Conservation (phyloP, 2,888 invertebrate genomes). For the Temnothorax unifasciatus region DNA sequence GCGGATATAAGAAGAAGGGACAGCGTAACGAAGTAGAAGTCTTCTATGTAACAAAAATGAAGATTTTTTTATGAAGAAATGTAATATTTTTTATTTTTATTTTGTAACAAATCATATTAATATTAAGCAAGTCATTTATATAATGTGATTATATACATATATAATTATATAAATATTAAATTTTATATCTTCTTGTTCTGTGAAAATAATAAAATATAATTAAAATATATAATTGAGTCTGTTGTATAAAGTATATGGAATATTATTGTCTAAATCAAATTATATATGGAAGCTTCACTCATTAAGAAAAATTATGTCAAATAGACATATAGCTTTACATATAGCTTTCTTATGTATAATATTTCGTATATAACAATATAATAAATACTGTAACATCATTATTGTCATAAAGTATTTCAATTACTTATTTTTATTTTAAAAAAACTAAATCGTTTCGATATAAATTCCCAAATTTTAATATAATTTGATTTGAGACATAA, state of each 20-base stretch:
- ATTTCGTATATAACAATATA: constrained; percentile 52
- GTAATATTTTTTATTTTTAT: no score
- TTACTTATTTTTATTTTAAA: constrained; percentile 15
- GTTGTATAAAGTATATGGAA: constrained; percentile 57
- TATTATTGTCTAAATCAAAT: constrained; percentile 69
- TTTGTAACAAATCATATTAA: no score
- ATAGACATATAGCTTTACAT: constrained; percentile 28
- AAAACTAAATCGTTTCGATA: constrained; percentile 16
- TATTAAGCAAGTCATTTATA: no score
- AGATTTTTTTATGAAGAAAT: no score
- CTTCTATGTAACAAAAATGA: no score
- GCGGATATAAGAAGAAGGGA: no score
- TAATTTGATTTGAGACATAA: constrained; percentile 28
- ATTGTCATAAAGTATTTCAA: constrained; percentile 41
- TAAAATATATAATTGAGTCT: constrained; percentile 10
- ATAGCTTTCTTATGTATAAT: constrained; percentile 5
- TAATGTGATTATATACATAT: constrained; percentile 25
- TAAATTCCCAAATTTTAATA: constrained; percentile 30
- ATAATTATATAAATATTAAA: constrained; percentile 37
- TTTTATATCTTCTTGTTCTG: constrained; percentile 20
- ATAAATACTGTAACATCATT: constrained; percentile 44
- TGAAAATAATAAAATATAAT: constrained; percentile 30
- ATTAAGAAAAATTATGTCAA: constrained; percentile 58
- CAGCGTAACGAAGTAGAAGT: no score
- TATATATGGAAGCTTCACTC: constrained; percentile 68